Conservation (phyloP, 2,113 vertebrate genomes). For the Mastomys coucha region DNA sequence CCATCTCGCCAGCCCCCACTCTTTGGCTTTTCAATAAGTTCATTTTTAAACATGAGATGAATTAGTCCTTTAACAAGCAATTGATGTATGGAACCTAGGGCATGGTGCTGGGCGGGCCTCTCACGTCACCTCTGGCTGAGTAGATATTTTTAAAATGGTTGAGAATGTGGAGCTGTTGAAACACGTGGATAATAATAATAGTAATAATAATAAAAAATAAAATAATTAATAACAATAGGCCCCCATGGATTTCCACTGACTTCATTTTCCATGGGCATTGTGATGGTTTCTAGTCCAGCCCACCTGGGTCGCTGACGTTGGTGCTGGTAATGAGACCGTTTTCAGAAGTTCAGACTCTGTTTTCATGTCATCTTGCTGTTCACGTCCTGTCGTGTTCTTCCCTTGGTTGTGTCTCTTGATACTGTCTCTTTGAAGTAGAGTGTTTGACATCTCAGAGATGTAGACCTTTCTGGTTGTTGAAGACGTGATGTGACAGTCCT, state of each 20-base stretch:
- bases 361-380: neutral
- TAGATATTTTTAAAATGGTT: neutral
- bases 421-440: neutral
- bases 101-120: too few species aligned
- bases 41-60: constrained; percentile 44
- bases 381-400: neutral
- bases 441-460: neutral
- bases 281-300: neutral
- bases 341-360: neutral
- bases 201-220: too few species aligned
- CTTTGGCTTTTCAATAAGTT: neutral
- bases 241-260: neutral
- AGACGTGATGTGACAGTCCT: neutral
- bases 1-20: too few species aligned
- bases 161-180: neutral
- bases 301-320: neutral
- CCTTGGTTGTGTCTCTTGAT: neutral
- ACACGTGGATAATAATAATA: neutral
- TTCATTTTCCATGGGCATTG: neutral
- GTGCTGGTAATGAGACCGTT: neutral
- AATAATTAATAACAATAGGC: neutral
- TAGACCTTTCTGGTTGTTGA: neutral
- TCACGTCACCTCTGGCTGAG: neutral
- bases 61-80: neutral
- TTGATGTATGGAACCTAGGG: too few species aligned